These are phyloP conservation scores for Etheostoma perlongum DNA, from an alignment of 2,797 vertebrate species.

Conservation along the genomic window DNA sequence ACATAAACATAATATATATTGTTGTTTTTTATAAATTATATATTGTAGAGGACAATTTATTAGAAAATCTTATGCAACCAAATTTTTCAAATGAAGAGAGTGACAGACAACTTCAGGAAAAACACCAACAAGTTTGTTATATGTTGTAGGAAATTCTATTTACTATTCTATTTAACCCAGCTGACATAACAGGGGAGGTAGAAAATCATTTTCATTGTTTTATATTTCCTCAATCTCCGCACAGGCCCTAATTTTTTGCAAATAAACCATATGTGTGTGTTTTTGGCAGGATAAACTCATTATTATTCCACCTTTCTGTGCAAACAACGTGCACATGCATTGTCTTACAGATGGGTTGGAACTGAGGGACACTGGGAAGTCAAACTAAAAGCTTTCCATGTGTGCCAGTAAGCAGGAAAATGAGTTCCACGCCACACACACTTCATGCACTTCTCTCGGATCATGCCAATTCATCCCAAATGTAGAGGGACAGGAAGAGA, in stretches of 20 bases:
- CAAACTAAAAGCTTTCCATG: conserved; percentile 70
- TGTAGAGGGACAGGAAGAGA: conserved; percentile 58
- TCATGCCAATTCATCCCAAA: conserved; percentile 72
- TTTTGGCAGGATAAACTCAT: conserved; percentile 68
- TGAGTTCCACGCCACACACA: conserved; percentile 72
- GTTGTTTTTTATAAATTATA: neutral
- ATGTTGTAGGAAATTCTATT: conserved; percentile 12
- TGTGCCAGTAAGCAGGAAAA: conserved; percentile 74
- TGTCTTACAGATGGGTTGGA: conserved; percentile 58
- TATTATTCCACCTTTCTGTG: conserved; percentile 44
- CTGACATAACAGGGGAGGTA: conserved; percentile 13
- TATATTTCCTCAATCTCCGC: conserved; percentile 11
- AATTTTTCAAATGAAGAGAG: neutral
- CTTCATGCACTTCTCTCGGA: conserved; percentile 64
- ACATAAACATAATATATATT: neutral
- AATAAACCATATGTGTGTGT: conserved; percentile 58
- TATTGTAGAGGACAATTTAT: neutral
- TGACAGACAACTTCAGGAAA: neutral
- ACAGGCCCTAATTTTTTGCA: conserved; percentile 18
- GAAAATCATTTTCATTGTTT: conserved; percentile 40
- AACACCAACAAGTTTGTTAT: neutral
- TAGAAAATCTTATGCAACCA: neutral
- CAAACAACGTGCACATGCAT: conserved; percentile 42
- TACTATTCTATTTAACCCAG: neutral
- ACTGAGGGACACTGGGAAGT: conserved; percentile 56